Conservation (phyloP, 30 jellyfish, hydroid and myxozoan species). For the Aurelia coerulea region DNA sequence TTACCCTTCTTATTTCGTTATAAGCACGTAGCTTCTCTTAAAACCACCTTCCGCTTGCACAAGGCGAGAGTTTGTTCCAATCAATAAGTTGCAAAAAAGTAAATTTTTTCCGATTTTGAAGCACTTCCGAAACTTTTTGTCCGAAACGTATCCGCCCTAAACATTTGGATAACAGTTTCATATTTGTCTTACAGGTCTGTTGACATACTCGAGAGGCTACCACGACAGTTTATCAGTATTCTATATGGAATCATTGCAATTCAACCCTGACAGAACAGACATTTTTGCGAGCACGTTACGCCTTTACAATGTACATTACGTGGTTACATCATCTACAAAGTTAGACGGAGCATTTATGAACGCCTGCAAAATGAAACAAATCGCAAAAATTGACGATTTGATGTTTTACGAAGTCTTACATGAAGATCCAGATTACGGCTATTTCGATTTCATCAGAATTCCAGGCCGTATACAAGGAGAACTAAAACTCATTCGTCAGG, state of each 20-base stretch:
- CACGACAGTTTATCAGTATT: slow-evolving; percentile 79
- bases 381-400: slow-evolving; percentile 64
- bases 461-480: slow-evolving; percentile 85
- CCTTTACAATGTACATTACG: slow-evolving; percentile 71
- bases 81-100: no score
- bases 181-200: slow-evolving; percentile 47
- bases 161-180: no score
- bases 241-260: slow-evolving; percentile 63
- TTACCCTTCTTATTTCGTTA: no score
- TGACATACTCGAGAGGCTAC: slow-evolving; percentile 80
- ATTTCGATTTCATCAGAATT: slow-evolving; percentile 79
- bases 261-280: slow-evolving; percentile 42
- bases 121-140: no score
- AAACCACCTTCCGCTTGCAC: no score
- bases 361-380: slow-evolving; percentile 55
- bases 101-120: no score
- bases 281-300: slow-evolving; percentile 50
- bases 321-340: slow-evolving; percentile 39
- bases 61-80: background rate
- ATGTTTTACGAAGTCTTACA: slow-evolving; percentile 61
- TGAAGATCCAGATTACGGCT: slow-evolving; percentile 76
- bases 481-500: slow-evolving; percentile 65
- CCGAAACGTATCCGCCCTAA: no score
- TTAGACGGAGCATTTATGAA: slow-evolving; percentile 36
- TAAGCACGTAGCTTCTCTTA: no score